Conservation (phyloP, 2,797 vertebrate genomes). For the Antrozous pallidus region DNA sequence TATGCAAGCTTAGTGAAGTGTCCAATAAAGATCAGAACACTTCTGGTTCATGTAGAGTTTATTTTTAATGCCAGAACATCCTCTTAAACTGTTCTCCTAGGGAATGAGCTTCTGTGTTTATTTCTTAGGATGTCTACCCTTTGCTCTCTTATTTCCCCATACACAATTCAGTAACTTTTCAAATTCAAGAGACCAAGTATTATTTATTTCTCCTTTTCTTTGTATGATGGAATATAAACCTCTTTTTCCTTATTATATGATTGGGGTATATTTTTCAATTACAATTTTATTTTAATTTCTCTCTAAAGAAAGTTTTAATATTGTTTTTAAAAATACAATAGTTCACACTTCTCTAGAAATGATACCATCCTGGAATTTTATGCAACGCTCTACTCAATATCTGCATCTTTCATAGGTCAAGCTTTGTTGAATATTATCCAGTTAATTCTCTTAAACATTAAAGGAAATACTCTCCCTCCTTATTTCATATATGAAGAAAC, state of each 20-base stretch:
- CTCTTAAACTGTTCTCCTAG: background rate
- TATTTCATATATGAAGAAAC: background rate
- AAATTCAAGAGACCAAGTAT: background rate
- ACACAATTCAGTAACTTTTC: background rate
- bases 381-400: background rate
- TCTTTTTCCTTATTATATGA: background rate
- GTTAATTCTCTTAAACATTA: background rate
- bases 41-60: background rate
- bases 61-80: background rate
- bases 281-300: slow-evolving; percentile 20
- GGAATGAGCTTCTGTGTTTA: background rate
- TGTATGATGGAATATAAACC: background rate
- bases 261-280: background rate
- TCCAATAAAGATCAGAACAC: background rate
- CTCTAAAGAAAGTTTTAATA: background rate
- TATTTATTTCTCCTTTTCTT: background rate
- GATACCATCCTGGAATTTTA: background rate
- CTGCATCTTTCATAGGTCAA: background rate
- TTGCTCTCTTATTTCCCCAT: background rate
- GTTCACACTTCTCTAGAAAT: background rate
- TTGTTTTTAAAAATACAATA: background rate
- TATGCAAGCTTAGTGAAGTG: background rate
- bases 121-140: background rate
- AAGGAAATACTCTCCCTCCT: background rate
- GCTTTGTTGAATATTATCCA: background rate